Percentiles rank a stretch among this genome's conserved stretches.
phyloP scores from a whole-genome alignment of 1,140 invertebrate genomes.

The Drosophila insularis region DNA sequence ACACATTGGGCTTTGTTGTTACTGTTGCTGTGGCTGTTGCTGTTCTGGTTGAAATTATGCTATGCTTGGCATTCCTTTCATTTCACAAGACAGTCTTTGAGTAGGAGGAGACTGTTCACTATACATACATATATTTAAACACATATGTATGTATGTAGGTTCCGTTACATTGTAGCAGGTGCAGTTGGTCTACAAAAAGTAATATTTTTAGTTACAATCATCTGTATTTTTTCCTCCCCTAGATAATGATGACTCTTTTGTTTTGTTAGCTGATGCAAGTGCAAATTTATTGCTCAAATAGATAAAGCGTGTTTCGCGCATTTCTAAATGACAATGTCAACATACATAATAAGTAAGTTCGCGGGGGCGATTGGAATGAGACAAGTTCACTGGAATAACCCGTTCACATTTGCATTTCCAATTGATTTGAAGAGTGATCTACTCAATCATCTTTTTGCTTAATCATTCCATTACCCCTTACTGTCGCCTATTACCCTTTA shows the following conservation, averaged over 20 bases:
- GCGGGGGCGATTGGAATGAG: slow-evolving; percentile 10
- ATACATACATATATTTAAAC: background rate
- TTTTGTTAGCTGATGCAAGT: slow-evolving; percentile 28
- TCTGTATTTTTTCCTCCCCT: background rate
- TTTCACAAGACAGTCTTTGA: background rate
- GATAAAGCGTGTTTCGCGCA: slow-evolving; percentile 54
- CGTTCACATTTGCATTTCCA: slow-evolving; percentile 1
- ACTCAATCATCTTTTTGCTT: background rate
- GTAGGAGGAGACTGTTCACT: slow-evolving; percentile 1
- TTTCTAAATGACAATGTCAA: slow-evolving; percentile 66
- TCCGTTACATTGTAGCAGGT: slow-evolving; percentile 57
- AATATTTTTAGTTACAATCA: background rate
- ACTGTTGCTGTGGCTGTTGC: slow-evolving; percentile 55
- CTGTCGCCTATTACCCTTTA: background rate
- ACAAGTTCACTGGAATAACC: slow-evolving; percentile 27
- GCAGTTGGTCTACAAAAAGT: slow-evolving; percentile 31
- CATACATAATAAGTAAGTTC: slow-evolving; percentile 11
- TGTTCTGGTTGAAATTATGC: slow-evolving; percentile 69
- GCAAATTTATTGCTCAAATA: slow-evolving; percentile 64
- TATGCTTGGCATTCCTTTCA: slow-evolving; percentile 68
- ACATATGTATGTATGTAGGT: background rate
- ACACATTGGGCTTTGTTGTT: slow-evolving; percentile 31
- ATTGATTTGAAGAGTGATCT: background rate
- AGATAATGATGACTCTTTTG: slow-evolving; percentile 9
- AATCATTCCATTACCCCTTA: background rate